Conservation (phyloP, 2,888 invertebrate genomes). For the Eucera pruinosa region DNA sequence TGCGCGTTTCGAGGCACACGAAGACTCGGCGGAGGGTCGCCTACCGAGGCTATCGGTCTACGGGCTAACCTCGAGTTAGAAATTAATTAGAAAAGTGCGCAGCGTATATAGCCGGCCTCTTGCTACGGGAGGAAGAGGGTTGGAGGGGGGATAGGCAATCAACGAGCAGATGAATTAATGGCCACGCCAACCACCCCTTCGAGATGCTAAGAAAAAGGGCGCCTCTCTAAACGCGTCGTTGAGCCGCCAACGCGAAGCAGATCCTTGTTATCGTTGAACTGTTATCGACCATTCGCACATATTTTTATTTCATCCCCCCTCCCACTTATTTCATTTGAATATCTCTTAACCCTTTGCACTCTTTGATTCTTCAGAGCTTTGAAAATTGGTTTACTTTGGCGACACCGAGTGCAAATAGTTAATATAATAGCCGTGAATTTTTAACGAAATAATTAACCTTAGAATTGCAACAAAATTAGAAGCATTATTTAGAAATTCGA, state of each 20-base stretch:
- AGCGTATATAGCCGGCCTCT: conserved; percentile 65
- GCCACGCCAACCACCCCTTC: conserved; percentile 80
- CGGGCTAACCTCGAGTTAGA: conserved; percentile 78
- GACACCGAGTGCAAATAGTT: too few species aligned
- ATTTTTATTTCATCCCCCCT: conserved; percentile 6
- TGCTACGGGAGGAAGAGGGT: conserved; percentile 30
- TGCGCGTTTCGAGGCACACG: conserved; percentile 27
- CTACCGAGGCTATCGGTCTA: conserved; percentile 59
- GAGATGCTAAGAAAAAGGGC: conserved; percentile 70
- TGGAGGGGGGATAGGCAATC: conserved; percentile 76
- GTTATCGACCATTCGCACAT: conserved; percentile 43
- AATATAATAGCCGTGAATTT: too few species aligned
- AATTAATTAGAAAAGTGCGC: conserved; percentile 82
- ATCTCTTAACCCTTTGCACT: too few species aligned
- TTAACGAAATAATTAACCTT: too few species aligned
- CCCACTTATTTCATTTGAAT: too few species aligned
- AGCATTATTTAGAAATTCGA: too few species aligned
- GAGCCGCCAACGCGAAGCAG: conserved; percentile 66
- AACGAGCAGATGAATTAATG: conserved; percentile 83
- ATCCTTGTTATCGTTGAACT: conserved; percentile 73
- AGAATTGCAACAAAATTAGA: too few species aligned
- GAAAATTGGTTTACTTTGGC: too few species aligned
- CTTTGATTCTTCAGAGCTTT: too few species aligned
- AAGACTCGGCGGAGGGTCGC: conserved; percentile 43
- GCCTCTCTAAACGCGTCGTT: conserved; percentile 67